Evolutionary conservation across 2,797 vertebrate species (phyloP).

Genomic region (Protonibea diacanthus): DNA sequence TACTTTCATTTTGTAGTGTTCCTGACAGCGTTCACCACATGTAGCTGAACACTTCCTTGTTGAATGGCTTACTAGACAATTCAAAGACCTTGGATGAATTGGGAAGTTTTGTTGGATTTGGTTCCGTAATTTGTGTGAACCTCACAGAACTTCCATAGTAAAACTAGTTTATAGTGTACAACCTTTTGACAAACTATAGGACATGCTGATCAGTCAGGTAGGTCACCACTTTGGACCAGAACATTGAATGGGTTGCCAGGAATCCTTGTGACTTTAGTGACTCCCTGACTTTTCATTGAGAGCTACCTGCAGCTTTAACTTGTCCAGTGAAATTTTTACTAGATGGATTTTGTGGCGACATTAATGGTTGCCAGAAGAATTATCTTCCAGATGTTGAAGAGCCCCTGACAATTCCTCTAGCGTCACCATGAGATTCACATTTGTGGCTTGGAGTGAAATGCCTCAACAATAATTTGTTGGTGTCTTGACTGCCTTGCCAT

Average conservation of each 20-base stretch:
- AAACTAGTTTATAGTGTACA: not conserved
- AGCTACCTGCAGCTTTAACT: too few relatives aligned
- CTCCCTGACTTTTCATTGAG: too few relatives aligned
- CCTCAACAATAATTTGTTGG: not conserved
- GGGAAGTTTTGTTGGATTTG: constrained; percentile 6
- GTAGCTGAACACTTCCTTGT: constrained; percentile 8
- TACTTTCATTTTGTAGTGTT: constrained; percentile 7
- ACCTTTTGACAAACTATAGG: not conserved
- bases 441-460: not conserved
- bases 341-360: not conserved
- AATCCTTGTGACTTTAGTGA: not conserved
- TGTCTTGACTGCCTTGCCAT: not conserved
- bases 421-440: too few relatives aligned
- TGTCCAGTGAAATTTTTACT: too few relatives aligned
- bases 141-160: not conserved
- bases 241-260: not conserved
- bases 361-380: not conserved
- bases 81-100: constrained; percentile 21
- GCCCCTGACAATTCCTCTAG: not conserved
- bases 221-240: not conserved
- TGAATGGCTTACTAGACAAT: constrained; percentile 22
- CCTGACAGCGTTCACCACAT: constrained; percentile 23
- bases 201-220: too few relatives aligned
- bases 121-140: not conserved
- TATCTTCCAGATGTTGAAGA: not conserved